Evolutionary conservation across 92 coral and sea anemone genomes (phyloP), one percentile per base, ranked within the genome.

Genomic region (Porites lobata): DNA sequence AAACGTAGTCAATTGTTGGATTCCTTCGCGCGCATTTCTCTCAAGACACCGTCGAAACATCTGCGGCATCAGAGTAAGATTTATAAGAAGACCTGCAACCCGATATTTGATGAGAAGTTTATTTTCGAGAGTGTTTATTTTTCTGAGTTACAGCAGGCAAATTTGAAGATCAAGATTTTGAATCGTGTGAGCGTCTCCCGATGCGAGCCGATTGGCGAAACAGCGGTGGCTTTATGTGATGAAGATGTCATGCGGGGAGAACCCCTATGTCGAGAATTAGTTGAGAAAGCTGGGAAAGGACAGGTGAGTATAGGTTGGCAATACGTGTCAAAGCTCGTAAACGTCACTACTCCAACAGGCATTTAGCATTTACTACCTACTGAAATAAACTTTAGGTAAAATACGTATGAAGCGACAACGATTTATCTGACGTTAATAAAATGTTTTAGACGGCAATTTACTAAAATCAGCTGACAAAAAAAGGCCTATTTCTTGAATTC

Each of bases 21-120:
- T 43, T 86, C 92, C 9, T 95, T 88, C 76, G 94, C 92, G 14
- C 90, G 88, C 32, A 24, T 95, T 26, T 79, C 90, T 43, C 82
- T 95, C 50, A 87, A 65, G 21, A 69, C 95, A 77, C 94, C 98
- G 1, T 79, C 94, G 20, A 95, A 95, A 72, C 95, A 88, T 61
- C 86, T 88, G 11, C 80, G 93, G 12, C 80, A 81, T 73, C 93
- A 95, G 50, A 95, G 94, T 88, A 95, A 91, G 85, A 85, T 95
- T 52, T 80, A 65, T 87, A 95, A 95, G 87, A 95, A 95, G 52
- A 93, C 94, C 38, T 95, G 98, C 82, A 95, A 95, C 83, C 98
- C 98, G 63, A 93, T 95, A 20, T 95, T 88, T 70, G 96, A 95
- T 67, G 93, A 88, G 29, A 85, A 64, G 69, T 88, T 88, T 76